Conservation (phyloP, 2,888 invertebrate species). For the Troides oblongomaculatus region DNA sequence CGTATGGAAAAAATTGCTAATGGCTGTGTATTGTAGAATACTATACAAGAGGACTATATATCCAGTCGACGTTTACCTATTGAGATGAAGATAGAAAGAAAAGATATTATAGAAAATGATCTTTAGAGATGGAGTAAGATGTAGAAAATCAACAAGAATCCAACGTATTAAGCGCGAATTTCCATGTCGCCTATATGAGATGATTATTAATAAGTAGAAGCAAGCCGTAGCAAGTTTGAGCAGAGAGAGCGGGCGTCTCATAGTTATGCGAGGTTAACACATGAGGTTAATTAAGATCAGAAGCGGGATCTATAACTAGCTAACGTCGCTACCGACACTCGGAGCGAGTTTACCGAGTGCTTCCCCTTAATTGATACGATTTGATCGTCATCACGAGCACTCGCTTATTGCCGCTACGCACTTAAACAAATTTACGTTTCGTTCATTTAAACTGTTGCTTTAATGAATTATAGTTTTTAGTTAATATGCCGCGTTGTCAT, state of each 20-base stretch:
- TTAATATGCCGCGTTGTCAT: not conserved
- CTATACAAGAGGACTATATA: too few species aligned
- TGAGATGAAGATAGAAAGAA: too few species aligned
- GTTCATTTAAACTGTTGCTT: slow-evolving; percentile 27
- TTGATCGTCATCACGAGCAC: slow-evolving; percentile 66
- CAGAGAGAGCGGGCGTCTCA: slow-evolving; percentile 51
- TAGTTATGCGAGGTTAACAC: slow-evolving; percentile 72
- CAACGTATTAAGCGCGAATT: slow-evolving; percentile 64
- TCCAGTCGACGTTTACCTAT: too few species aligned
- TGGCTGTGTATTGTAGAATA: too few species aligned
- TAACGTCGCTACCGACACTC: slow-evolving; percentile 57
- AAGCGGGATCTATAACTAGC: slow-evolving; percentile 68
- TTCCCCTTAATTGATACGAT: slow-evolving; percentile 74
- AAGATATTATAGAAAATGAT: too few species aligned
- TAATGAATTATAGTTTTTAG: slow-evolving; percentile 18
- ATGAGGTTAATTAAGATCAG: slow-evolving; percentile 78
- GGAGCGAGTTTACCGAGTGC: slow-evolving; percentile 57
- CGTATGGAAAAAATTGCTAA: too few species aligned
- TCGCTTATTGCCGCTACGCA: slow-evolving; percentile 45
- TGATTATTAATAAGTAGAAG: slow-evolving; percentile 58
- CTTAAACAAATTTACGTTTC: slow-evolving; percentile 49
- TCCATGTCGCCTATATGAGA: slow-evolving; percentile 59
- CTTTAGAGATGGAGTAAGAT: not conserved
- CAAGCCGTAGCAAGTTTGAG: slow-evolving; percentile 52
- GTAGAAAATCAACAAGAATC: slow-evolving; percentile 3